These are phyloP conservation scores for Epinephelus malabaricus DNA, from an alignment of 2,797 vertebrate species.

Conservation along the genomic window DNA sequence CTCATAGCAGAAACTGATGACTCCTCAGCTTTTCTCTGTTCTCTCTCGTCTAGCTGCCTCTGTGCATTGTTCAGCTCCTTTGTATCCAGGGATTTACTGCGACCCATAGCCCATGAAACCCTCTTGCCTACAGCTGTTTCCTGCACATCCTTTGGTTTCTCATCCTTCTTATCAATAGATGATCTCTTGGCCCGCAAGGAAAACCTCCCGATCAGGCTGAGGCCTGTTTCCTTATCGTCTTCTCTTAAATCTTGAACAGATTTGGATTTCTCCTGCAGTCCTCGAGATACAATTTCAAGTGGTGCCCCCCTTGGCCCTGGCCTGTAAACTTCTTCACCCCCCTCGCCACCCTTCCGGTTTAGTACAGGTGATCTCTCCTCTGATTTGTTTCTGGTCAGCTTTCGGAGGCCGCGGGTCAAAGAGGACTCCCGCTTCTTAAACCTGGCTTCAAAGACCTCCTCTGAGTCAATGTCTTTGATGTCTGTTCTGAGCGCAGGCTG, in stretches of 20 bases:
- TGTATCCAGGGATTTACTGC: constrained; percentile 88
- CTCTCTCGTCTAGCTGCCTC: constrained; percentile 61
- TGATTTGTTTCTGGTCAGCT: constrained; percentile 90
- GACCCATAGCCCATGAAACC: constrained; percentile 88
- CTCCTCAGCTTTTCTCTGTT: constrained; percentile 79
- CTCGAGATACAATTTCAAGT: constrained; percentile 86
- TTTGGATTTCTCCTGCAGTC: constrained; percentile 89
- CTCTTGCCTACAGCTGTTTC: constrained; percentile 78
- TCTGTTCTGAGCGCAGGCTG: constrained; percentile 77
- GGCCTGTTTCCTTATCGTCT: constrained; percentile 86
- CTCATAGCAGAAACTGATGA: constrained; percentile 90
- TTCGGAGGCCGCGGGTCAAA: constrained; percentile 90
- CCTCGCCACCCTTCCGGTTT: constrained; percentile 69
- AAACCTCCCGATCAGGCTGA: constrained; percentile 89
- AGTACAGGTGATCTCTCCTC: constrained; percentile 88
- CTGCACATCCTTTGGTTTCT: constrained; percentile 76
- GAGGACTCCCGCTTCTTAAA: constrained; percentile 95
- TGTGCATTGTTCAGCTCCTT: constrained; percentile 79
- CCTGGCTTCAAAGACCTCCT: constrained; percentile 94
- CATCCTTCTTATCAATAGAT: constrained; percentile 85
- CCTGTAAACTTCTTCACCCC: constrained; percentile 92
- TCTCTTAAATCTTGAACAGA: constrained; percentile 93
- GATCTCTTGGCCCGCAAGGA: constrained; percentile 89
- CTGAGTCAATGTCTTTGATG: constrained; percentile 94
- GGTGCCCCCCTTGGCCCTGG: constrained; percentile 91